A percentile compares a stretch with the other conserved stretches of the same genome.
These are phyloP conservation scores for Podocnemis expansa DNA, from an alignment of 2,113 vertebrate genomes.

Conservation along the genomic window DNA sequence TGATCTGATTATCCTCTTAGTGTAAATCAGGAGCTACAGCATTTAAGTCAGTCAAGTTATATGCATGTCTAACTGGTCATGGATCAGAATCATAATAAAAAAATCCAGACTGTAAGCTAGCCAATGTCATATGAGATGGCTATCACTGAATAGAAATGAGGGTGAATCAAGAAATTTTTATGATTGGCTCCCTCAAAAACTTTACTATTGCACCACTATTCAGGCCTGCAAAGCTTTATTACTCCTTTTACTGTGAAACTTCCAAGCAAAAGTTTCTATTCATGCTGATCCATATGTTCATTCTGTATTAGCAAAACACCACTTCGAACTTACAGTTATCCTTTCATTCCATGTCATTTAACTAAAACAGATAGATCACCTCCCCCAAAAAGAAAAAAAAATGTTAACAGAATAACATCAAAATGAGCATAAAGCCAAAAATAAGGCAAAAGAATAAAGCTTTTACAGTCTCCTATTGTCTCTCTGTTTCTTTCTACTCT, in stretches of 20 bases:
- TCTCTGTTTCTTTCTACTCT: neutral
- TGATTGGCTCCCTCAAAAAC: neutral
- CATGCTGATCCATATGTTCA: neutral
- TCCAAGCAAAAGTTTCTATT: neutral
- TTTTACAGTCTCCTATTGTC: neutral
- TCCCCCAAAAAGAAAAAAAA: neutral
- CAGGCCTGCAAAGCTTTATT: neutral
- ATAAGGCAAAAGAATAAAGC: neutral
- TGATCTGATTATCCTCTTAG: neutral
- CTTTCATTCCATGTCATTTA: neutral
- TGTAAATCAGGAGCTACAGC: neutral
- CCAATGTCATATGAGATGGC: neutral
- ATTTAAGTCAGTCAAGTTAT: neutral
- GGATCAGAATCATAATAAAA: neutral
- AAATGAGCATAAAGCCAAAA: neutral
- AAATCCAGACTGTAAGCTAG: neutral
- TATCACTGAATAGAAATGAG: neutral
- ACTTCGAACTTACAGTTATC: neutral
- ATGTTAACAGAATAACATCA: neutral
- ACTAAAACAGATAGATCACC: neutral
- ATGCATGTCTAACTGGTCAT: neutral
- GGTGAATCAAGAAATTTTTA: neutral
- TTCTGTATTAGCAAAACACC: neutral
- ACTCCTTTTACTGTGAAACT: neutral
- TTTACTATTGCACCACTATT: neutral